Evolutionary conservation across 2,888 invertebrate genomes (phyloP), one percentile per base, ranked within the genome.

Genomic region (Neria commutata): DNA sequence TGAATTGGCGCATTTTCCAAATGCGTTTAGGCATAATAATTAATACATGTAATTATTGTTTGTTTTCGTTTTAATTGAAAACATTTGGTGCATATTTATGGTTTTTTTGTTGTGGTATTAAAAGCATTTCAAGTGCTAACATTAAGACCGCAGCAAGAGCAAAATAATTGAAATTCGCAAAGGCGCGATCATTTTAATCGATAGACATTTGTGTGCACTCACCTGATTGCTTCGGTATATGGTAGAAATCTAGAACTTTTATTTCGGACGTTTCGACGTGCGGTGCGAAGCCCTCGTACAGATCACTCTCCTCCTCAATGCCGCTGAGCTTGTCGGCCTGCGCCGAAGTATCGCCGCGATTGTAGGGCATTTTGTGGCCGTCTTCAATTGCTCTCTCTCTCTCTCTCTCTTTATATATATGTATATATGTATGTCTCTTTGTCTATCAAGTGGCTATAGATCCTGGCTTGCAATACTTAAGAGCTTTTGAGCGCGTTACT

Each of bases 241-340:
- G 77, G 56, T 81, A 80, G 60, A 77, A 76, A 66, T 81, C 79
- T 42, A 81, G 73, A 63, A 76, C 74, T 67, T 89, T 88, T 72
- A 92, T 91, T 72, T 90, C 91, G 64, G 88, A 87, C 55, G 90
- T 88, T 81, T 92, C 92, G 66, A 93, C 92, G 81, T 92, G 89
- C 60, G 90, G 88, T 64, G 91, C 90, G 81, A 90, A 93, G 59
- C 89, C 90, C 83, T 90, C 90, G 73, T 90, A 89, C 74, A 89
- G 84, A 81, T 90, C 90, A 67, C 87, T 86, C 83, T 89, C 89
- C 83, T 90, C 90, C 84, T 89, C 89, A 81, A 89, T 86, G 71
- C 88, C 88, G 70, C 89, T 88, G 84, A 90, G 84, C 86, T 89
- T 89, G 76, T 87, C 89, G 83, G 87, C 85, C 69, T 79, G 80